Conservation (phyloP, 2,113 vertebrate genomes). For the Chamaetylas fuelleborni region DNA sequence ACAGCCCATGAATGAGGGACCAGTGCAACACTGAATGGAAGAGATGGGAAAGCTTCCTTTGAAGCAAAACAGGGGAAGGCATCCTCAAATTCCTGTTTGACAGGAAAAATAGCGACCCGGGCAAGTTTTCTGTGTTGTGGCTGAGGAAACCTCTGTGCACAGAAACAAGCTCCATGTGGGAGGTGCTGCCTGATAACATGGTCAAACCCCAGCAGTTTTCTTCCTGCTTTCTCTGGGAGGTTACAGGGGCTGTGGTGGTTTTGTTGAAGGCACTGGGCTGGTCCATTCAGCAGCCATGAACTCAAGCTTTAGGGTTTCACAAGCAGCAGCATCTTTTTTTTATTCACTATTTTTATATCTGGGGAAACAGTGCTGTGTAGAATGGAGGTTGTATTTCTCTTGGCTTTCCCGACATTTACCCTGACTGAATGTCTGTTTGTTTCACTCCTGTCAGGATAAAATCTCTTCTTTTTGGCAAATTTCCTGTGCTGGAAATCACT, state of each 20-base stretch:
- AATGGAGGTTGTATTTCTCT: not conserved
- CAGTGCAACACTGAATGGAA: too few relatives aligned
- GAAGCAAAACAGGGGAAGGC: not conserved
- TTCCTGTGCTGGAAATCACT: not conserved
- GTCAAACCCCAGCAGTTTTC: not conserved
- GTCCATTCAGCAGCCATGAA: not conserved
- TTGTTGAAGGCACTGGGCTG: not conserved
- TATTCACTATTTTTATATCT: not conserved
- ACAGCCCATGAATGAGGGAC: too few relatives aligned
- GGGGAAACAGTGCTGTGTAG: not conserved
- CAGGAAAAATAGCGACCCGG: not conserved
- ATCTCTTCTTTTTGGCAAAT: not conserved
- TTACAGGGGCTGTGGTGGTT: not conserved
- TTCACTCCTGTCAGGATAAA: not conserved
- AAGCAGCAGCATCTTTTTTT: not conserved
- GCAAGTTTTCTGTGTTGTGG: not conserved
- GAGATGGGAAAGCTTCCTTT: too few relatives aligned
- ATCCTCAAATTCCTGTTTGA: not conserved
- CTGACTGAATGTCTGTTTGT: not conserved
- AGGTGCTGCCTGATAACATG: not conserved
- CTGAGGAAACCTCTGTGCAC: not conserved
- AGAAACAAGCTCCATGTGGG: not conserved
- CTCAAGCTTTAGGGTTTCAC: not conserved
- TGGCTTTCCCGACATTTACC: not conserved
- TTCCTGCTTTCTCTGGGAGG: not conserved